These are phyloP conservation scores for Meriones unguiculatus DNA, from an alignment of 2,113 vertebrate genomes.

Conservation along the genomic window DNA sequence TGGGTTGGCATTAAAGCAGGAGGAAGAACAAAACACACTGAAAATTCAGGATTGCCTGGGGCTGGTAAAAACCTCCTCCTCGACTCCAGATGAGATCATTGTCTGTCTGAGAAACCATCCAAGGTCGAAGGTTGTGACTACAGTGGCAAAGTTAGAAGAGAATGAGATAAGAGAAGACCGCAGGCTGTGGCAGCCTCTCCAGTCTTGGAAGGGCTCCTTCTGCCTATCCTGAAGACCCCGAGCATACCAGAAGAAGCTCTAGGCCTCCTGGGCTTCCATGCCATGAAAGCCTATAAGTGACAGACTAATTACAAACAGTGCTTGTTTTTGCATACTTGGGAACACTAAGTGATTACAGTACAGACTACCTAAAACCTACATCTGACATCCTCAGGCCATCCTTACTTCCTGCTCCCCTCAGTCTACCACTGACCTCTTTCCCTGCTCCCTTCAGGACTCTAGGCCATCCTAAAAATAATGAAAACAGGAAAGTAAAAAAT, in stretches of 20 bases:
- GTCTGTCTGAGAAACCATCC: neutral
- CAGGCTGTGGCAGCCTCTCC: neutral
- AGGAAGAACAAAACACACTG: neutral
- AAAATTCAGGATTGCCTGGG: neutral
- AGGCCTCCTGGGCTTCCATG: neutral
- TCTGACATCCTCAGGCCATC: neutral
- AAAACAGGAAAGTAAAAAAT: neutral
- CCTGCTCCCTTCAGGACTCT: neutral
- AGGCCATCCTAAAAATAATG: neutral
- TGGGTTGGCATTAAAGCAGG: neutral
- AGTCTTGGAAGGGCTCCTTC: neutral
- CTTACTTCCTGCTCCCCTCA: neutral
- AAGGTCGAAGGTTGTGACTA: neutral
- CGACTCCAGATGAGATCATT: neutral
- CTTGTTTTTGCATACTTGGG: neutral
- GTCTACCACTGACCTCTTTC: neutral
- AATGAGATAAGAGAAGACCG: neutral
- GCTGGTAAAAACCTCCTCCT: neutral
- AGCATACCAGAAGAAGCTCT: neutral
- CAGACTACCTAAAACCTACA: neutral
- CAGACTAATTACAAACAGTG: neutral
- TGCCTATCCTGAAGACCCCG: neutral
- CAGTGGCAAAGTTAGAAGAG: neutral
- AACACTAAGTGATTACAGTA: neutral
- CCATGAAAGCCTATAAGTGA: neutral